Conservation (phyloP, 2,888 invertebrate genomes). For the Chorisops tibialis region DNA sequence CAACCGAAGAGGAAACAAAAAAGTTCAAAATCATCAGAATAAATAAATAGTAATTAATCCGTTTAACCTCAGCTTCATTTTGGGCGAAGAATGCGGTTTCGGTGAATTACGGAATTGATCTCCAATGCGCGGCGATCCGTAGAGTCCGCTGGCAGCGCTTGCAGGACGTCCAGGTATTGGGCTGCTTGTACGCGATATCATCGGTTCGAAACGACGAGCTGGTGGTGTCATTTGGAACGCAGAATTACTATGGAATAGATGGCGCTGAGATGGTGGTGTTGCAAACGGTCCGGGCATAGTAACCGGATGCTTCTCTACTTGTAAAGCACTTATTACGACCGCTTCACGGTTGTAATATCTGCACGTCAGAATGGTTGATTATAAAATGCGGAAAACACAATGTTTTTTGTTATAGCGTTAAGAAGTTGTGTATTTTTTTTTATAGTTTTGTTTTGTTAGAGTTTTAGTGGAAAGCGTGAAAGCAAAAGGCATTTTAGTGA, state of each 20-base stretch:
- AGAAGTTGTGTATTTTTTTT: neutral
- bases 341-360: conserved; percentile 92
- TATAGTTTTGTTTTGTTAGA: neutral
- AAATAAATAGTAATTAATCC: conserved; percentile 21
- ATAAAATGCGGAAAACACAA: neutral
- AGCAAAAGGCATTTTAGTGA: conserved; percentile 29
- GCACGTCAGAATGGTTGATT: conserved; percentile 30
- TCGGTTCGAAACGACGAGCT: conserved; percentile 56
- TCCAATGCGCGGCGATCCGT: conserved; percentile 59
- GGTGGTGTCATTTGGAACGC: conserved; percentile 65
- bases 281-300: conserved; percentile 81
- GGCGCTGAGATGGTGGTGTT: conserved; percentile 64
- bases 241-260: conserved; percentile 59
- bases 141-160: conserved; percentile 60
- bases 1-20: conserved; percentile 10
- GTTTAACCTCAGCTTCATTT: conserved; percentile 84
- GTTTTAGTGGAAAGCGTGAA: conserved; percentile 33
- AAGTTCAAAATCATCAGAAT: conserved; percentile 19
- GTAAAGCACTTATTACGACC: conserved; percentile 87
- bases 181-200: conserved; percentile 52
- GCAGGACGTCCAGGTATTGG: conserved; percentile 60
- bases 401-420: neutral
- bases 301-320: conserved; percentile 89
- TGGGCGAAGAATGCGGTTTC: conserved; percentile 78
- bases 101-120: conserved; percentile 58